These are phyloP conservation scores for Dryadula phaetusa DNA, from an alignment of 2,888 invertebrate genomes.

Conservation along the genomic window DNA sequence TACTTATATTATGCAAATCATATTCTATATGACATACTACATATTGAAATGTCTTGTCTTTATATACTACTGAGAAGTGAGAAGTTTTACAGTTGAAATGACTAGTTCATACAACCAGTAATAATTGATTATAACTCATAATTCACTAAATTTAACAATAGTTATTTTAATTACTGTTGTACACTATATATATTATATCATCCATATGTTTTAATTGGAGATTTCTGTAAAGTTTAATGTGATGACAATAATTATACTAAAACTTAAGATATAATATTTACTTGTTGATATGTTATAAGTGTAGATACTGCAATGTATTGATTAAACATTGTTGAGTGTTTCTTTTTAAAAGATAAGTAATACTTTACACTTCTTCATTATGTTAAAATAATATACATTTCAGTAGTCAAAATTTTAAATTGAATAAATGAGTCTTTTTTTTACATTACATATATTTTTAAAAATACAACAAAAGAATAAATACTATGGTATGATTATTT, in stretches of 20 bases:
- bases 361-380: too few relatives aligned
- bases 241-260: background rate
- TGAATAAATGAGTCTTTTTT: background rate
- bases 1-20: background rate
- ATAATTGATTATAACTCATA: too few relatives aligned
- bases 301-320: background rate
- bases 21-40: background rate
- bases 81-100: too few relatives aligned
- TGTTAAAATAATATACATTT: background rate
- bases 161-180: background rate
- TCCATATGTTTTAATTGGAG: background rate
- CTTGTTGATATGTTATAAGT: background rate
- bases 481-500: background rate
- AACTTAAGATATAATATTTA: background rate
- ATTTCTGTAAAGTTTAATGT: background rate
- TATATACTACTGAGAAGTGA: too few relatives aligned
- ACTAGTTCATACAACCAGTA: too few relatives aligned
- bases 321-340: background rate
- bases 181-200: background rate
- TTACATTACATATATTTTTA: too few relatives aligned
- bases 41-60: background rate
- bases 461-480: background rate
- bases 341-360: constrained; percentile 6
- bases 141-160: background rate
- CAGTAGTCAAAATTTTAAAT: background rate